Evolutionary conservation across 2,888 invertebrate genomes (phyloP).

Genomic region (Athalia rosae): DNA sequence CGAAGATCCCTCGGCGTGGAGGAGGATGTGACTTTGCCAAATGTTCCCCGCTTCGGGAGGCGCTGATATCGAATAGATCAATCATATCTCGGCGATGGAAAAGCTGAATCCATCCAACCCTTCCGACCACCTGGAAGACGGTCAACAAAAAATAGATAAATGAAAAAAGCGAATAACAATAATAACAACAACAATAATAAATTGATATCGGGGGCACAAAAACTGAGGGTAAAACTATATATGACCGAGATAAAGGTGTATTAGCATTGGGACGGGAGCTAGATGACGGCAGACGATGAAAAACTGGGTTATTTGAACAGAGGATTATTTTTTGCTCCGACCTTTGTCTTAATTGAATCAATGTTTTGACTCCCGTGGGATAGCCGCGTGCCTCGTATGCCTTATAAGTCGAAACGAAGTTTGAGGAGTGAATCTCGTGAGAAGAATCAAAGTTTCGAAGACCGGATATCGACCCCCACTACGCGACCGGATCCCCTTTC

Average conservation of each 20-base stretch:
- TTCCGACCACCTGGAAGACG: conserved; percentile 39
- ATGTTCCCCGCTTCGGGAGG: not conserved
- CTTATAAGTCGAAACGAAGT: not conserved
- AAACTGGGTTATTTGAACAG: conserved; percentile 46
- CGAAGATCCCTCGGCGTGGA: not conserved
- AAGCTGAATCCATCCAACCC: conserved; percentile 36
- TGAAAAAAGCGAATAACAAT: too few relatives aligned
- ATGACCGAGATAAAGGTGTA: conserved; percentile 39
- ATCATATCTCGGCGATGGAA: conserved; percentile 12
- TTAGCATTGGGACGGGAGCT: conserved; percentile 43
- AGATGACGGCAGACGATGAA: conserved; percentile 26
- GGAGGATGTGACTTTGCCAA: conserved; percentile 45
- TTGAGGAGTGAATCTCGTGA: not conserved
- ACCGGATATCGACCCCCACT: not conserved
- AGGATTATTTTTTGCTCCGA: conserved; percentile 35
- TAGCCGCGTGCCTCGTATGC: not conserved
- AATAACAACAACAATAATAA: not conserved
- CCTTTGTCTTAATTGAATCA: conserved; percentile 45
- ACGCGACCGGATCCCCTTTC: not conserved
- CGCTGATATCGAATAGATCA: conserved; percentile 38
- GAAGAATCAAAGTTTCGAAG: not conserved
- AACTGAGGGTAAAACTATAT: conserved; percentile 3
- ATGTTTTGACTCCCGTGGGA: conserved; percentile 17
- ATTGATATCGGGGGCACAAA: conserved; percentile 22
- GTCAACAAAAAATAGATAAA: conserved; percentile 12